phyloP scores from a whole-genome alignment of 2,888 invertebrate genomes.

The Sisyra terminalis region DNA sequence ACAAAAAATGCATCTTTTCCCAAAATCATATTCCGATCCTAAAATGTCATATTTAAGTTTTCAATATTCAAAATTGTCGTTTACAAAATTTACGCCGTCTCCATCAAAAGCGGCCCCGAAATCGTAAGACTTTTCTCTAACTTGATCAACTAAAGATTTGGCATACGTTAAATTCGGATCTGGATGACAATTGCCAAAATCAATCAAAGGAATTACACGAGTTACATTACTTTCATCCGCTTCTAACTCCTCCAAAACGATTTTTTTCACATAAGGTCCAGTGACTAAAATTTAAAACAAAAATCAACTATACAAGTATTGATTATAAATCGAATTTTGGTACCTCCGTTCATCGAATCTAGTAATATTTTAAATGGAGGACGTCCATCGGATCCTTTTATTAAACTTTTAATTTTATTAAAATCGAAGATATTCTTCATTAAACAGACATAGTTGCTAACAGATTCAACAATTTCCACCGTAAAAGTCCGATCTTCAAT shows the following conservation, averaged over 20 bases:
- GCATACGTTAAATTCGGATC: constrained; percentile 93
- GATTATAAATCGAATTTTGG: neutral
- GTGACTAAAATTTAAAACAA: constrained; percentile 49
- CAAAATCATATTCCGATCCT: constrained; percentile 95
- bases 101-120: constrained; percentile 98
- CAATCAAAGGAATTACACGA: constrained; percentile 67
- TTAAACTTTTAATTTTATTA: constrained; percentile 49
- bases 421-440: constrained; percentile 99
- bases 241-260: constrained; percentile 76
- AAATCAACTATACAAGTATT: no score
- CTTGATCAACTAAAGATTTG: constrained; percentile 48
- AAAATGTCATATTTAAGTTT: constrained; percentile 13
- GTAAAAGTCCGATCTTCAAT: constrained; percentile 55
- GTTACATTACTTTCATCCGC: constrained; percentile 54
- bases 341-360: constrained; percentile 90
- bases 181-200: constrained; percentile 93
- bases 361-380: constrained; percentile 72
- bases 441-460: constrained; percentile 68
- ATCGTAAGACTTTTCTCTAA: constrained; percentile 41
- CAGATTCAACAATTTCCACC: constrained; percentile 83
- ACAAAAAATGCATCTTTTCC: constrained; percentile 94
- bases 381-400: constrained; percentile 47
- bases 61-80: neutral
- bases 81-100: constrained; percentile 46
- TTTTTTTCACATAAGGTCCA: constrained; percentile 82